A percentile compares a stretch with the other conserved stretches of the same genome.
These are phyloP conservation scores for Upupa epops DNA, from an alignment of 2,113 vertebrate species.

Conservation along the genomic window DNA sequence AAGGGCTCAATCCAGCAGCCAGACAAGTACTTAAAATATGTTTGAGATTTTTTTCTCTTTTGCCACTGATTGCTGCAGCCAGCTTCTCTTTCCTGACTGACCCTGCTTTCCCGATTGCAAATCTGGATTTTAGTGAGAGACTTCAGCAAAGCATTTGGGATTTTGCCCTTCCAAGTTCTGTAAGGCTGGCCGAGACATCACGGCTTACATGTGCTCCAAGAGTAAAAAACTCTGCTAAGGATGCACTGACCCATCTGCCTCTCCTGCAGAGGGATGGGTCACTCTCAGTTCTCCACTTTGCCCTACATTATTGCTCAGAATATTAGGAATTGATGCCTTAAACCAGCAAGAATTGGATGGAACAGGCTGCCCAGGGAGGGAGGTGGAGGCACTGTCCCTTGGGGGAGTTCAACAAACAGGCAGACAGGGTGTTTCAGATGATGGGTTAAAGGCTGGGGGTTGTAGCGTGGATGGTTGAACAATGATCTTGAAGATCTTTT, in stretches of 20 bases:
- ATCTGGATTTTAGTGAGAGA: not conserved
- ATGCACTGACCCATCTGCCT: not conserved
- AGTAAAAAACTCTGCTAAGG: not conserved
- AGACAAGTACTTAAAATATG: not conserved
- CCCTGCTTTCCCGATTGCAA: not conserved
- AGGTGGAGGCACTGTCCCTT: too few relatives aligned
- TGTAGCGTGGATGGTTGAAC: too few relatives aligned
- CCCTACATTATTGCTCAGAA: not conserved
- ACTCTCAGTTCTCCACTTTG: not conserved
- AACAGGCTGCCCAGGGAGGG: too few relatives aligned
- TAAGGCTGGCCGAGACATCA: not conserved
- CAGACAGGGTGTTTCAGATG: too few relatives aligned
- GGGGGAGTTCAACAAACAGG: too few relatives aligned
- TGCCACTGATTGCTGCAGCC: not conserved
- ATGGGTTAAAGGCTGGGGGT: too few relatives aligned
- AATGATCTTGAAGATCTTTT: too few relatives aligned
- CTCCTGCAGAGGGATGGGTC: not conserved
- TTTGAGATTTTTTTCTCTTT: not conserved
- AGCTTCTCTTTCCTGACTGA: not conserved
- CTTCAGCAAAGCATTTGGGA: not conserved
- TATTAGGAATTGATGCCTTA: not conserved
- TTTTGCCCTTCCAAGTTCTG: constrained; percentile 3
- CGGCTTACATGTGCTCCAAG: not conserved
- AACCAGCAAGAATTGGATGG: not conserved
- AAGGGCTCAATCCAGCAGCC: not conserved